Percentiles rank a stretch among this genome's conserved stretches.
Conservation (phyloP, 2,113 vertebrate species). For the Physeter macrocephalus region DNA sequence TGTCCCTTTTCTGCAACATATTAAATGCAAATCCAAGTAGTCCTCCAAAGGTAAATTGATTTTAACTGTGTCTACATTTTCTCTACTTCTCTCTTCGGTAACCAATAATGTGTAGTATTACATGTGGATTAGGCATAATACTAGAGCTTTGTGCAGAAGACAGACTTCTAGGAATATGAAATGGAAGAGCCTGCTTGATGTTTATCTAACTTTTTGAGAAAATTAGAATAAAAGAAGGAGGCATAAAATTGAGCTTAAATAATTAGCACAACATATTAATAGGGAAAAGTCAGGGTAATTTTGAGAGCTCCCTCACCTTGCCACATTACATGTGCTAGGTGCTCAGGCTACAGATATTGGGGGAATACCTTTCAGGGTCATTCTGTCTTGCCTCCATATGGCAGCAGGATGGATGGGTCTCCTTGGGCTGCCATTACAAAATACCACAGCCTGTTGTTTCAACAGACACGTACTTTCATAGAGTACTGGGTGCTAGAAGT, state of each 20-base stretch:
- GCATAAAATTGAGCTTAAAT: not conserved
- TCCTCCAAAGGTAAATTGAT: not conserved
- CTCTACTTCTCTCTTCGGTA: conserved; percentile 25
- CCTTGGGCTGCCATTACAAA: not conserved
- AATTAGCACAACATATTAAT: not conserved
- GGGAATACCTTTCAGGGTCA: not conserved
- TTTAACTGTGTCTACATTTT: conserved; percentile 26
- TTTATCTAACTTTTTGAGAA: not conserved
- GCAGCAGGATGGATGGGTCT: not conserved
- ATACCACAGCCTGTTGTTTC: not conserved
- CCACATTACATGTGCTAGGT: not conserved
- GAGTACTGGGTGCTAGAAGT: not conserved
- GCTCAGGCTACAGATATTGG: not conserved
- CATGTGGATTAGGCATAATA: not conserved
- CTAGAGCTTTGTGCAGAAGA: not conserved
- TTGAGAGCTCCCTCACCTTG: not conserved
- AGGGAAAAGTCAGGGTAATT: not conserved
- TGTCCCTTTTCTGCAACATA: not conserved
- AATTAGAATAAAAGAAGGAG: not conserved
- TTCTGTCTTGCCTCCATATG: not conserved
- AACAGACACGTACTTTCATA: not conserved
- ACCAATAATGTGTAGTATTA: not conserved
- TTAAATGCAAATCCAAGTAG: not conserved
- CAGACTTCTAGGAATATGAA: not conserved
- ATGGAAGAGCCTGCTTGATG: not conserved